Evolutionary conservation across 1,140 invertebrate genomes (phyloP), one percentile per base, ranked within the genome.

Genomic region (Carposina sasakii): DNA sequence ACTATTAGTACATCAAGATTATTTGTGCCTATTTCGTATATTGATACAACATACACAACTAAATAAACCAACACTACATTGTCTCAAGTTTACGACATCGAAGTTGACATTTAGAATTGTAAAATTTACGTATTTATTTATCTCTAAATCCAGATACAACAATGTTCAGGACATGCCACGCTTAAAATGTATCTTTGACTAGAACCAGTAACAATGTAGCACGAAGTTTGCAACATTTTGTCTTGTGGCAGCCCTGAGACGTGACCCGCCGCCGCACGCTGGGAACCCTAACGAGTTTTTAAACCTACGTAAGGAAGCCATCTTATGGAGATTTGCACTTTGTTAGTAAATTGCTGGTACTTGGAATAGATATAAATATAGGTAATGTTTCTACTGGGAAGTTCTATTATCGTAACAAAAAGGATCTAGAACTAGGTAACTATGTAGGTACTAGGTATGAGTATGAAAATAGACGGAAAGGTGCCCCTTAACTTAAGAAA

Each of bases 291-390:
- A 81, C 74, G 76, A 81, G 72, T 77, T 81, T 81, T 77, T 76
- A 72, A 81, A 64, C 61, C 73, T 71, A 65, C 60, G 63, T 70
- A 71, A 64, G 60, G 63, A 65, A 69, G 62, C 68, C 67, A 73
- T 81, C 74, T 77, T 76, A 71, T 70, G 75, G 66, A 66, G 68
- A 77, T 81, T 81, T 77, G 63, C 71, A 77, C 74, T 76, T 78
- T 74, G 65, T 72, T 69, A 78, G 60, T 72, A 72, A 65, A 75
- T 71, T 69, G 60, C 58, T 62, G 58, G 47, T 60, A 42, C 40
- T 42, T 8, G 59, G 46, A 20, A 48, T 48, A 28, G 31, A 54
- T 31, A 49, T 48, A n/a, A n/a, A n/a, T n/a, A n/a, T n/a, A n/a
- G n/a, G n/a, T n/a, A n/a, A n/a, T n/a, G n/a, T n/a, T n/a, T n/a